Evolutionary conservation across 30 jellyfish, hydroid and myxozoan genomes (phyloP), one percentile per base, ranked within the genome.

Genomic region (Aurelia sp.): DNA sequence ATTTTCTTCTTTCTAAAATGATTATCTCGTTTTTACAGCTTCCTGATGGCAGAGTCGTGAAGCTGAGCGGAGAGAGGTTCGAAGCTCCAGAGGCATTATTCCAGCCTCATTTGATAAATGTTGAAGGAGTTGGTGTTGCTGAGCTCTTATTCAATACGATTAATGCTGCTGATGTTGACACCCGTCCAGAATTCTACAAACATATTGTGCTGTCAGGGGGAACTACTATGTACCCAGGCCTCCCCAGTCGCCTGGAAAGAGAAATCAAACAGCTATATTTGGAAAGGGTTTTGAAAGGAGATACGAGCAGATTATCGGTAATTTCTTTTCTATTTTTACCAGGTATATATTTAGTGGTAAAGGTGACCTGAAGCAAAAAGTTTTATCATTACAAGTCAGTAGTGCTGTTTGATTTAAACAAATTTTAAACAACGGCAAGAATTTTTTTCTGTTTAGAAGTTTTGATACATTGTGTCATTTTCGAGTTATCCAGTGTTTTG

Each of bases 171-270:
- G 99, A 95, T 74, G 87, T 95, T 37, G 99, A 95, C 82, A 95
- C 99, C 62, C 85, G 99, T 23, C 88, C 99, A 21, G 99, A 95
- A 30, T 95, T 95, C 84, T 95, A 95, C 67, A 95, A 95, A 68
- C 99, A 95, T 74, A 95, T 95, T 62, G 99, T 95, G 51, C 87
- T 95, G 30, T 95, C 99, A 17, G 99, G 99, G 63, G 99, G 99
- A 3, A 91, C 95, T 17, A 95, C 99, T 44, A 95, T 95, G 99
- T 95, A 95, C 71, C 99, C 99, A 16, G 99, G 99, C 33, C 68
- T 95, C 13, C 99, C 99, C 4, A 95, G 99, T 72, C 95, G 99
- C 19, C 84, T 95, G 73, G 99, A 95, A 51, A 85, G 99, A 41
- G 99, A 95, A 67, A 95, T 95, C 63, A 95, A 95, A 65, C 99